phyloP scores from a whole-genome alignment of 2,797 vertebrate species.

The Eremophila alpestris region DNA sequence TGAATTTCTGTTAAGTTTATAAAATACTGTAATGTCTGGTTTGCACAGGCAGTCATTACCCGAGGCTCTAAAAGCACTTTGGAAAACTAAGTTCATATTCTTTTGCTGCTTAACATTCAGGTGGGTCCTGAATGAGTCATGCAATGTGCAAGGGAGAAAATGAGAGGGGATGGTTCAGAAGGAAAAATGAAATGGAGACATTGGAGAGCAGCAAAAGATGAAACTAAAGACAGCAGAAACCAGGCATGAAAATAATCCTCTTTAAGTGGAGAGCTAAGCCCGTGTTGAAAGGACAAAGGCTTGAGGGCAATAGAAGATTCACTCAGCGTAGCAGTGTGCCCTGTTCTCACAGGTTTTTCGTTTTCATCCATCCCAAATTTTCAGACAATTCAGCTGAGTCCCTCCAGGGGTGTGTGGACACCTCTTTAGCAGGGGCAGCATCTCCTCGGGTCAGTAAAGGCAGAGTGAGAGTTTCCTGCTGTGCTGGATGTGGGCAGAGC shows the following conservation, averaged over 20 bases:
- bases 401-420: background rate
- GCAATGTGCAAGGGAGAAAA: background rate
- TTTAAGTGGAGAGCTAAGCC: background rate
- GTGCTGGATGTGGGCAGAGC: background rate
- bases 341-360: background rate
- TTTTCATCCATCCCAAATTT: background rate
- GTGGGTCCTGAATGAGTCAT: background rate
- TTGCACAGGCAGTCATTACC: background rate
- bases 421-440: background rate
- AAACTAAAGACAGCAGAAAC: background rate
- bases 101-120: background rate
- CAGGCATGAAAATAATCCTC: conserved; percentile 5
- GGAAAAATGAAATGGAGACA: background rate
- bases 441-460: background rate
- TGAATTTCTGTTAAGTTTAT: background rate
- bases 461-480: no score
- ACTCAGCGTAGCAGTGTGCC: background rate
- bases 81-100: background rate
- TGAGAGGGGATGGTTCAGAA: background rate
- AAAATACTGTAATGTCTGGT: background rate
- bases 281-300: background rate
- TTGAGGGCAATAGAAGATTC: background rate
- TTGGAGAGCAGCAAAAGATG: background rate
- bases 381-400: background rate
- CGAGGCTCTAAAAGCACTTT: background rate